Evolutionary conservation across 2,113 vertebrate genomes (phyloP), one percentile per base, ranked within the genome.

Genomic region (Gobiocypris rarus): DNA sequence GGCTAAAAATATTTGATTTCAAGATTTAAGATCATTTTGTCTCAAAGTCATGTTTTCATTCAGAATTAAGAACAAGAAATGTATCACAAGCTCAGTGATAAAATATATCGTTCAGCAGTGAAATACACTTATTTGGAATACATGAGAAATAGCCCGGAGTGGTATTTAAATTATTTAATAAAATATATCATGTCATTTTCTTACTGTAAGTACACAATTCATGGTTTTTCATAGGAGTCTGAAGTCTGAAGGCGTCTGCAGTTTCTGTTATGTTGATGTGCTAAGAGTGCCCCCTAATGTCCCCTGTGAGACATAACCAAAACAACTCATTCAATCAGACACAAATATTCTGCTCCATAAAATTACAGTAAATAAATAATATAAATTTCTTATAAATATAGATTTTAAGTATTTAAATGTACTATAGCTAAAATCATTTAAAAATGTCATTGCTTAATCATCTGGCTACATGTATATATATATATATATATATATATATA

Each of bases 281-380:
- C 78, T 74, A 84, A 89, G 86, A 89, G 88, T 87, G 88, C 88
- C 71, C 88, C 84, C 88, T 89, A 43, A 83, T 86, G 88, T 82
- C 56, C 38, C 41, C 31, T 31, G 28, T 54, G 75, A 22, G 15
- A 79, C 19, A 86, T 76, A 77, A 77, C 59, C 31, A 71, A 15
- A 65, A 83, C 56, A 45, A 38, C 61, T 17, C 41, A 5, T 52
- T 77, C 28, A 58, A 59, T 41, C 26, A 67, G 5, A 28, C 43
- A 75, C 48, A 31, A 31, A 28, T 17, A 31, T 41, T 69, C 11
- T 41, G 9, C n/a, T 22, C 38, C 65, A 41, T 22, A 38, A n/a
- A 38, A 70, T 8, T 52, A 8, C n/a, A 9, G 3, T 9, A 22
- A 75, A 52, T 52, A 3, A 15, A 31, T 50, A 1, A 31, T 43